Conservation (phyloP, 2,797 vertebrate genomes). For the Clarias platycephalus region DNA sequence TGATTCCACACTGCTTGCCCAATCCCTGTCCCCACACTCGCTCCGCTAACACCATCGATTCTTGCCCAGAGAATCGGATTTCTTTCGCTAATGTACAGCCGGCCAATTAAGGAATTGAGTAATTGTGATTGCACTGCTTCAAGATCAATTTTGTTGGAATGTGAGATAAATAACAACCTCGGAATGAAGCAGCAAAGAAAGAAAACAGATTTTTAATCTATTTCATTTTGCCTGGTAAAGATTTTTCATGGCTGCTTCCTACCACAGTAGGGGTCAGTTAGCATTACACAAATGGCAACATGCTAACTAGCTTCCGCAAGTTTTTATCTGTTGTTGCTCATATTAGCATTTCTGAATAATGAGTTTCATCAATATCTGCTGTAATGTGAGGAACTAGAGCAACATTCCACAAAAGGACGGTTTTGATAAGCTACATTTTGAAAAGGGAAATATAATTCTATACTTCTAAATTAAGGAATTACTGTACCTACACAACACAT, state of each 20-base stretch:
- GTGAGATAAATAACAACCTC: conserved; percentile 72
- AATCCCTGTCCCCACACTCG: conserved; percentile 78
- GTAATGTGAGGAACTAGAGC: neutral
- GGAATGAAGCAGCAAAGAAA: conserved; percentile 40
- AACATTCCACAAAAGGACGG: neutral
- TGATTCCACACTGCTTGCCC: conserved; percentile 83
- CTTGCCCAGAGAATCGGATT: conserved; percentile 86
- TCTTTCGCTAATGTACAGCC: conserved; percentile 94
- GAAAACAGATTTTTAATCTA: conserved; percentile 42
- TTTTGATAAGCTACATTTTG: neutral
- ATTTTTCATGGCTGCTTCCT: conserved; percentile 29
- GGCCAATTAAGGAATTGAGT: conserved; percentile 98
- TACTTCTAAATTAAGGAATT: conserved; percentile 14
- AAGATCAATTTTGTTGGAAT: conserved; percentile 93
- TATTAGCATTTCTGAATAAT: conserved; percentile 15
- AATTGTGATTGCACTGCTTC: conserved; percentile 98
- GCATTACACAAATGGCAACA: conserved; percentile 6
- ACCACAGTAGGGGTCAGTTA: conserved; percentile 30
- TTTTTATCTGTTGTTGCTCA: neutral
- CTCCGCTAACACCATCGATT: conserved; percentile 94
- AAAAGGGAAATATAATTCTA: conserved; percentile 15
- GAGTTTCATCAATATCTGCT: neutral
- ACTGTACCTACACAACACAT: conserved; percentile 18
- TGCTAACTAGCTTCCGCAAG: neutral
- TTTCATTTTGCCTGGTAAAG: conserved; percentile 39